Evolutionary conservation across 2,888 invertebrate species (phyloP).

Genomic region (Pardosa pseudoannulata): DNA sequence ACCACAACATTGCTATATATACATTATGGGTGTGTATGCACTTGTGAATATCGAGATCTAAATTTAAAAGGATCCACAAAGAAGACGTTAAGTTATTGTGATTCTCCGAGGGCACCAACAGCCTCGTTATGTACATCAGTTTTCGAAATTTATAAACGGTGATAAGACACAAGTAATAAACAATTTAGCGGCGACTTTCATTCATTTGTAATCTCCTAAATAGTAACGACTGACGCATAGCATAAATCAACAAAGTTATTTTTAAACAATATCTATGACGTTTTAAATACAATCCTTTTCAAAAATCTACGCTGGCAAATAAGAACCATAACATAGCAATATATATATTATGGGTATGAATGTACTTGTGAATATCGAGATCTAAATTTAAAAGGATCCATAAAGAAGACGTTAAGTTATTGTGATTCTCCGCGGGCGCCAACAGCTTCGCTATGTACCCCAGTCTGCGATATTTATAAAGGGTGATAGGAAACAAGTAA

Average conservation of each 20-base stretch:
- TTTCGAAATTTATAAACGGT: not conserved
- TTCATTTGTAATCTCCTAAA: too few relatives aligned
- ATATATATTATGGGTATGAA: too few relatives aligned
- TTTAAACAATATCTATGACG: too few relatives aligned
- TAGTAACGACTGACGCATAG: too few relatives aligned
- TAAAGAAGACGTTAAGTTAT: not conserved
- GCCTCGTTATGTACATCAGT: not conserved
- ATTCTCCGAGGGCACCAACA: not conserved
- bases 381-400: not conserved
- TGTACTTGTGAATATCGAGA: too few relatives aligned
- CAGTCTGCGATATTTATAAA: not conserved
- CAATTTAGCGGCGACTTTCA: slow-evolving; percentile 11
- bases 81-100: not conserved
- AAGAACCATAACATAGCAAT: too few relatives aligned
- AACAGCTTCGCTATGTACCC: not conserved
- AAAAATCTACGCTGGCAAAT: too few relatives aligned
- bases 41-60: slow-evolving; percentile 15
- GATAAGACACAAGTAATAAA: slow-evolving; percentile 2
- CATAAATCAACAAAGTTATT: too few relatives aligned
- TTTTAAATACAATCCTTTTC: too few relatives aligned
- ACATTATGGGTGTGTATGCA: too few relatives aligned
- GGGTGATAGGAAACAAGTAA: not conserved
- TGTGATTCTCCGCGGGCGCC: not conserved
- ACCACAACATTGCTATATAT: not conserved
- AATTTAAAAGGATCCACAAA: not conserved